Evolutionary conservation across 2,888 invertebrate genomes (phyloP), one percentile per base, ranked within the genome.

Genomic region (Stictocephala bisonia): DNA sequence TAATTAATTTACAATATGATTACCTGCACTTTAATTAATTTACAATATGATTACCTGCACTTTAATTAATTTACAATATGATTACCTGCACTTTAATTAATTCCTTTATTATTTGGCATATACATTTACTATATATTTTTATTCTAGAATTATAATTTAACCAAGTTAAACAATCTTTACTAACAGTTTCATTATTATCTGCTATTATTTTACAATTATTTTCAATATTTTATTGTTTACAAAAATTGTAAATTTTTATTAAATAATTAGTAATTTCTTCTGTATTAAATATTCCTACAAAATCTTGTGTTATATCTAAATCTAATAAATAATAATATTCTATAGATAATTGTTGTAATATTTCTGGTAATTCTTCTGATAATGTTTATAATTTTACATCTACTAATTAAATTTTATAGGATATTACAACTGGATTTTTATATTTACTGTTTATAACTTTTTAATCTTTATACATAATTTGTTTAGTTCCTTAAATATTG

Each of bases 211-310:
- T 64, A 35, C 26, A 64, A 20, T 31, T 40, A 20, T 64, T 18
- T 35, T 31, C 31, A 15, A 26, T 40, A 31, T 64, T 35, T 24
- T 20, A 29, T n/a, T 13, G 15, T 27, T 40, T 15, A 64, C 64
- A 64, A 24, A 64, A 64, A 24, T 64, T 64, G 31, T 18, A 35
- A 20, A 31, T 35, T 18, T 31, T 35, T 13, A 15, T 35, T 35
- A 64, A 64, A 31, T 64, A 64, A 35, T 35, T 35, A 35, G 11
- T 22, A 29, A 64, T 64, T 64, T 64, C 64, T 64, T 20, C 11
- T 64, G 27, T 64, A 35, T 64, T 64, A 64, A 64, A 64, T 15
- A 64, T 64, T n/a, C 64, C 64, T 31, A 35, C 64, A 35, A 64
- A 64, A 64, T 64, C 35, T 20, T 64, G 64, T 64, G 64, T 64